Conservation (phyloP, 2,888 invertebrate genomes). For the Acleris emargana region DNA sequence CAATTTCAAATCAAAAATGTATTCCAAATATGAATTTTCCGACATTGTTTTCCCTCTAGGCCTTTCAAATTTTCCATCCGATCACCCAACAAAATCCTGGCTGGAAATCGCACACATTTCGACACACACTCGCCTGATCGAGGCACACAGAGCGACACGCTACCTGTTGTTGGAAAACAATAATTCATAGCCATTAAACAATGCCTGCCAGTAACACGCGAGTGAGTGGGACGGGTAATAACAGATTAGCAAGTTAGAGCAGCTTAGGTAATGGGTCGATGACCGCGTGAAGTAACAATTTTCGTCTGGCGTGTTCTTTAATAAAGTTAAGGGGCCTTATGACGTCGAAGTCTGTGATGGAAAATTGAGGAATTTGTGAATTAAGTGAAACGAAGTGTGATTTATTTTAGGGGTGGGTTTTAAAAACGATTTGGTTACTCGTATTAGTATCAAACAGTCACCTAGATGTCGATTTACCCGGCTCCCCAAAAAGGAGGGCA, state of each 20-base stretch:
- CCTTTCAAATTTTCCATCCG: constrained; percentile 23
- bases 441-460: too few species aligned
- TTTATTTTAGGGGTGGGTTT: constrained; percentile 1
- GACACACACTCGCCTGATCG: constrained; percentile 7
- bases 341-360: constrained; percentile 20
- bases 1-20: background rate
- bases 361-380: constrained; percentile 20
- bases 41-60: background rate
- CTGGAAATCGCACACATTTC: constrained; percentile 18
- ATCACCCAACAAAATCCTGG: constrained; percentile 22
- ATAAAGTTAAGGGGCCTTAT: constrained; percentile 34
- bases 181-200: constrained; percentile 49
- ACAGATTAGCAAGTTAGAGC: constrained; percentile 47
- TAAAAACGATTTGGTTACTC: background rate
- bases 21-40: constrained; percentile 9
- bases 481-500: too few species aligned
- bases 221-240: constrained; percentile 45
- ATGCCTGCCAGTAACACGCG: constrained; percentile 49
- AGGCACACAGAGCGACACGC: constrained; percentile 13
- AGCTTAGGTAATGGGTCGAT: constrained; percentile 52
- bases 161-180: constrained; percentile 49
- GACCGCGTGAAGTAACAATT: constrained; percentile 49
- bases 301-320: constrained; percentile 40
- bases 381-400: constrained; percentile 10
- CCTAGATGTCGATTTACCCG: too few species aligned